Conservation (phyloP, 2,113 vertebrate species). For the Holacanthus passer region DNA sequence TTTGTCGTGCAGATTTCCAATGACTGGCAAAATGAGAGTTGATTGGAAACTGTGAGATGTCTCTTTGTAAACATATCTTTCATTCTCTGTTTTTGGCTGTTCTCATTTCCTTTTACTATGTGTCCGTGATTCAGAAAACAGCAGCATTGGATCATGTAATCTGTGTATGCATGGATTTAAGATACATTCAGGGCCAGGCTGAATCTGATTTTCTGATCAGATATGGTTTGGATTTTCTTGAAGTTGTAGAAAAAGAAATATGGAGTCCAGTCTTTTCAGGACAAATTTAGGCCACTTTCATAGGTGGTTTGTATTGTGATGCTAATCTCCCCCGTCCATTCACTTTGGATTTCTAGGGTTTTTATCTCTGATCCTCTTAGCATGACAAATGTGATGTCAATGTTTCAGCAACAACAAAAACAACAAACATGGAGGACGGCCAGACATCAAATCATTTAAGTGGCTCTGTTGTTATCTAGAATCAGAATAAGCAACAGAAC, state of each 20-base stretch:
- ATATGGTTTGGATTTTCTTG: background rate
- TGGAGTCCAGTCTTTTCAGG: background rate
- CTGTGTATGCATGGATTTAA: background rate
- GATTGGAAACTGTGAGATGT: background rate
- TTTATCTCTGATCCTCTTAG: constrained; percentile 20
- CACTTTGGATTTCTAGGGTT: constrained; percentile 30
- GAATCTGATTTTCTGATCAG: background rate
- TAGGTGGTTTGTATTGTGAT: constrained; percentile 9
- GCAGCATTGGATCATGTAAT: background rate
- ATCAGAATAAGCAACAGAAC: background rate
- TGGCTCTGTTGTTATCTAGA: too few relatives aligned
- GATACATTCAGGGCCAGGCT: background rate
- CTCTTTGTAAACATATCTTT: background rate
- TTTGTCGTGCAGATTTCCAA: background rate
- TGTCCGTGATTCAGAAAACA: background rate
- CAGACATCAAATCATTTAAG: too few relatives aligned
- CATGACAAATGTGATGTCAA: constrained; percentile 8
- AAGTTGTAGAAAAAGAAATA: background rate
- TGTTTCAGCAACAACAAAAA: constrained; percentile 12
- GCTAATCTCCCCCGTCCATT: constrained; percentile 11
- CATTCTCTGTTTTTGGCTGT: too few relatives aligned
- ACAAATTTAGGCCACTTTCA: background rate
- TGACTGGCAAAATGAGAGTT: background rate
- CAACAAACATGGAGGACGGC: constrained; percentile 4
- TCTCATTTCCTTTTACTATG: background rate